Conservation (phyloP, 2,113 vertebrate genomes). For the Collichthys lucidus region DNA sequence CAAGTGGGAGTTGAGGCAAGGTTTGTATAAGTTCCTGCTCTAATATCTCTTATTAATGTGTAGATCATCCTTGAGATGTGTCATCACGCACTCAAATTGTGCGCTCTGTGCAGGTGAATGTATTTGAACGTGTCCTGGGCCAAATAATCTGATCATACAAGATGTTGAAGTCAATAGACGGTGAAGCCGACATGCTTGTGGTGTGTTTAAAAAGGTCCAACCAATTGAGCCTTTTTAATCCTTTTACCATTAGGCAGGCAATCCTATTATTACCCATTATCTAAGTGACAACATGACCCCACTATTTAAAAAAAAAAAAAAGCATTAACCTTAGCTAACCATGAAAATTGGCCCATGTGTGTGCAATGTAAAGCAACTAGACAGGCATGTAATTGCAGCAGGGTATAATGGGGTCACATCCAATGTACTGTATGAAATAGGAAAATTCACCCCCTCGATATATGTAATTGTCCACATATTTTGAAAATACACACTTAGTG, state of each 20-base stretch:
- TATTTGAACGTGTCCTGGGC: background rate
- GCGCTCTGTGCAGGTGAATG: background rate
- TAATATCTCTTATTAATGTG: background rate
- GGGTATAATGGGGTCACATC: background rate
- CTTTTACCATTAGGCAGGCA: background rate
- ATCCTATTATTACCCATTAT: background rate
- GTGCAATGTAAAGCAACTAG: background rate
- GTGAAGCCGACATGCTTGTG: background rate
- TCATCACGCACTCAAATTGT: background rate
- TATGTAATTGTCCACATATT: no score
- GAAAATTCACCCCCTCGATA: background rate
- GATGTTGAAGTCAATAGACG: background rate
- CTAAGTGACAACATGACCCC: background rate
- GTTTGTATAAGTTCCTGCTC: background rate
- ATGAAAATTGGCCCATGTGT: background rate
- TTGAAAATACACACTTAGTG: no score
- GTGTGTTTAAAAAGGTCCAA: background rate
- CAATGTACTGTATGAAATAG: background rate
- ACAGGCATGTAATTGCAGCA: background rate
- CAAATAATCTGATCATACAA: background rate
- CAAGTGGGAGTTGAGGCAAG: conserved; percentile 10
- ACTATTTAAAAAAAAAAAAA: background rate
- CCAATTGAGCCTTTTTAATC: background rate
- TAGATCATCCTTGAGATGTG: background rate
- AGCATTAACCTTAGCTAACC: background rate